Conservation (phyloP, 2,888 invertebrate genomes). For the Hyppa rectilinea region DNA sequence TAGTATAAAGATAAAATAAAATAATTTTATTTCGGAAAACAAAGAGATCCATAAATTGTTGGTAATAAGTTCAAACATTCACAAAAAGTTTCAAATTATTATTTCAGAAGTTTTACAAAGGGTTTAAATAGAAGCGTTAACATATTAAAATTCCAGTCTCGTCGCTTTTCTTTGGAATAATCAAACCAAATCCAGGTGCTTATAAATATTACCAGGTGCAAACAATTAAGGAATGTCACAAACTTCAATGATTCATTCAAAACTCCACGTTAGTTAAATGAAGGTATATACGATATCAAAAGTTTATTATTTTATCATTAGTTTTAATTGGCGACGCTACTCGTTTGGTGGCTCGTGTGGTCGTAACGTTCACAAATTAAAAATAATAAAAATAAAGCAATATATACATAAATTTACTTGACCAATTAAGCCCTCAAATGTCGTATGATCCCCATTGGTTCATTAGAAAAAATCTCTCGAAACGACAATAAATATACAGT, state of each 20-base stretch:
- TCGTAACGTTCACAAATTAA: background rate
- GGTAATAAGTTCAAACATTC: no score
- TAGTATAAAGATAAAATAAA: no score
- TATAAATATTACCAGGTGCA: constrained; percentile 54
- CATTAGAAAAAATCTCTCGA: no score
- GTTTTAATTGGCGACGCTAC: constrained; percentile 38
- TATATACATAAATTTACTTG: no score
- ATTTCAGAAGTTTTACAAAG: constrained; percentile 6
- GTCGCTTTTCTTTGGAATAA: constrained; percentile 40
- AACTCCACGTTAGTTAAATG: constrained; percentile 42
- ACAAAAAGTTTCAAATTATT: background rate
- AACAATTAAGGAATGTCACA: constrained; percentile 58
- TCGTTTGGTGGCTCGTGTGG: no score
- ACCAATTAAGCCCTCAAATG: no score
- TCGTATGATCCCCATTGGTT: no score
- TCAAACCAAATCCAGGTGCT: constrained; percentile 56
- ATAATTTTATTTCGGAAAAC: no score
- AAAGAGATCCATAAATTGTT: no score
- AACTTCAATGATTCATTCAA: constrained; percentile 61
- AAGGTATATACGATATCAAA: constrained; percentile 32
- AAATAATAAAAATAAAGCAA: constrained; percentile 7
- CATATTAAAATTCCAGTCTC: constrained; percentile 41
- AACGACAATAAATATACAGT: no score
- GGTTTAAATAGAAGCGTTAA: constrained; percentile 31
- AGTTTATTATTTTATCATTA: constrained; percentile 38